Evolutionary conservation across 1,140 invertebrate genomes (phyloP), one percentile per base, ranked within the genome.

Genomic region (Nasonia longicornis): DNA sequence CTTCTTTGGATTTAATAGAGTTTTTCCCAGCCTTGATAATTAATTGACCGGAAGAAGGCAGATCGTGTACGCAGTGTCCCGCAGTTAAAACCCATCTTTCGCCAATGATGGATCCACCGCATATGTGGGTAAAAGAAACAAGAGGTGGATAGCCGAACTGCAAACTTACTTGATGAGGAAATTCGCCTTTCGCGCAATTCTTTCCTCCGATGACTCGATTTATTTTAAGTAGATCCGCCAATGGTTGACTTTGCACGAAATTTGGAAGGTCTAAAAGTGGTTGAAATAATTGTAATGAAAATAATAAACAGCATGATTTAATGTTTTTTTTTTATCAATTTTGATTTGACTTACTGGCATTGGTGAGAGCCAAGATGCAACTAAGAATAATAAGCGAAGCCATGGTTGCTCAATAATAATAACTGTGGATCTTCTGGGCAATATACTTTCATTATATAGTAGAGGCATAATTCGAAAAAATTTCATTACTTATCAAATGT

Each of bases 91-190:
- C 87, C 85, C 85, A 92, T 80, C 87, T 85, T 1, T 82, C 76
- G 16, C 87, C 88, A 35, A 92, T 85, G 0, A 92, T 88, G 3
- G 91, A 89, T 6, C 90, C 92, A 0, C 92, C 92, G 79, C 92
- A 92, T 69, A 84, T 84, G 48, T 90, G 89, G 77, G 92, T 70
- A 72, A 22, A 94, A 91, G 20, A 91, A 89, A 16, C 90, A 93
- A 48, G 91, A 92, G 84, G 94, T 94, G 79, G 92, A 90, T 48
- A 3, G 67, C 89, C 87, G 79, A 86, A 88, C 76, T 91, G 87
- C 20, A 92, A 77, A 0, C 91, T 92, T 1, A 91, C 89, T 85
- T 92, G 92, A 81, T 90, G 89, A 0, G 92, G 92, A 67, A 90
- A 92, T 80, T 89, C 84, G 0, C 87, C 88, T n/a, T 79, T 71